phyloP scores from a whole-genome alignment of 2,113 vertebrate species.

The Carollia perspicillata region DNA sequence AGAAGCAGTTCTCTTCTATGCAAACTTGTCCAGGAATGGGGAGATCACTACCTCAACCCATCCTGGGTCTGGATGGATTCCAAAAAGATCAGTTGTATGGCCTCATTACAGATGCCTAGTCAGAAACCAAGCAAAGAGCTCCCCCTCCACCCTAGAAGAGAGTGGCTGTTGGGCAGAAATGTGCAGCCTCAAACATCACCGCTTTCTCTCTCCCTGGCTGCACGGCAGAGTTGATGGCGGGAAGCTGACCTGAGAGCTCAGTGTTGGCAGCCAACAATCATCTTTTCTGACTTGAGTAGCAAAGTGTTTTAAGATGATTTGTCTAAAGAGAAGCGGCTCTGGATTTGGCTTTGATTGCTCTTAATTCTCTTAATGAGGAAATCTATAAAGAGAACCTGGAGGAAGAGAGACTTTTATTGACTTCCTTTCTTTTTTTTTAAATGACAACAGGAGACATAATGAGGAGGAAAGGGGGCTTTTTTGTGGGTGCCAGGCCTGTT shows the following conservation, averaged over 20 bases:
- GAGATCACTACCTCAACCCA: background rate
- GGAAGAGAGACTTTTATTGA: constrained; percentile 73
- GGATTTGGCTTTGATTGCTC: constrained; percentile 78
- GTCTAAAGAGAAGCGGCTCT: constrained; percentile 79
- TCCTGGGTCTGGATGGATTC: background rate
- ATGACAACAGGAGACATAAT: constrained; percentile 76
- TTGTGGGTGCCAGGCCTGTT: constrained; percentile 74
- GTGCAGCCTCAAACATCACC: background rate
- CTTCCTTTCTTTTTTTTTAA: constrained; percentile 64
- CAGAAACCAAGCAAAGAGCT: background rate
- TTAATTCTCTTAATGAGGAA: constrained; percentile 78
- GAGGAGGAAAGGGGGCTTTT: constrained; percentile 72
- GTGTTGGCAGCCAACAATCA: constrained; percentile 69
- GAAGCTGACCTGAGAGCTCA: background rate
- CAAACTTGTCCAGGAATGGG: background rate
- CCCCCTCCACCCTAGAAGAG: background rate
- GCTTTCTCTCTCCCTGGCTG: background rate
- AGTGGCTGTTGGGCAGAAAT: background rate
- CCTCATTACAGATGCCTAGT: background rate
- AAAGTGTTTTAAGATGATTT: constrained; percentile 76
- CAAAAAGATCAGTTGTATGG: background rate
- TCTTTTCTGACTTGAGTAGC: constrained; percentile 75
- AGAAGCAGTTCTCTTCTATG: background rate
- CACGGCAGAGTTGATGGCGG: background rate
- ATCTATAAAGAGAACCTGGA: constrained; percentile 71